phyloP scores from a whole-genome alignment of 37 sponge, comb jelly and placozoan genomes.

The Beroe forskalii region DNA sequence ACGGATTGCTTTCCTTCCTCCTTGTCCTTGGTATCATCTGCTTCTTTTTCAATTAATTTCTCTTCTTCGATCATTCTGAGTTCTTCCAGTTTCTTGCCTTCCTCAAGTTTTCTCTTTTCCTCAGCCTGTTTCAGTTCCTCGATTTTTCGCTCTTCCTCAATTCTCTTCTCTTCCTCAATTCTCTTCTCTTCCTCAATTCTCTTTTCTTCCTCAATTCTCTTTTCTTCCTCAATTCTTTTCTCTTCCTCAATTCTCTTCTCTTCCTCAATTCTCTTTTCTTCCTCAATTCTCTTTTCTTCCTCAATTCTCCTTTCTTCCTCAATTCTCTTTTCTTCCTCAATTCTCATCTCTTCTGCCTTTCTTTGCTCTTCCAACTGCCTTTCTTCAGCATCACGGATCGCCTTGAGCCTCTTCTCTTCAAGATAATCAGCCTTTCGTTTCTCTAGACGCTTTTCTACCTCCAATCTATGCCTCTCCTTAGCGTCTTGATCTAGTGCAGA shows the following conservation, averaged over 20 bases:
- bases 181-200: background rate
- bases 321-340: background rate
- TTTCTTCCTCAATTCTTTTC: too few relatives aligned
- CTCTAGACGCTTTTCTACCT: background rate
- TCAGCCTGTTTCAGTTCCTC: background rate
- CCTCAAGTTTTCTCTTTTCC: background rate
- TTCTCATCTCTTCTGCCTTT: background rate
- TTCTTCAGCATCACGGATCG: background rate
- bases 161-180: background rate
- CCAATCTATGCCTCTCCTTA: background rate
- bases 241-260: too few relatives aligned
- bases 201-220: background rate
- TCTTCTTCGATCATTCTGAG: background rate
- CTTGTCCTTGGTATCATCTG: background rate
- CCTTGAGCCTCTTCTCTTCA: background rate
- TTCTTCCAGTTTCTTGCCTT: background rate
- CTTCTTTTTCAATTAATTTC: background rate
- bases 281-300: too few relatives aligned
- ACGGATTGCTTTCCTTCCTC: too few relatives aligned
- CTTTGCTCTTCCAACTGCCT: background rate
- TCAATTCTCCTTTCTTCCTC: background rate
- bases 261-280: too few relatives aligned
- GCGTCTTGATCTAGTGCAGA: background rate
- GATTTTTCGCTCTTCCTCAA: background rate
- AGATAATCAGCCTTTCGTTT: background rate